Base-by-base conservation (phyloP, 2,888 invertebrate species). In the Dynastes tityus region DNA sequence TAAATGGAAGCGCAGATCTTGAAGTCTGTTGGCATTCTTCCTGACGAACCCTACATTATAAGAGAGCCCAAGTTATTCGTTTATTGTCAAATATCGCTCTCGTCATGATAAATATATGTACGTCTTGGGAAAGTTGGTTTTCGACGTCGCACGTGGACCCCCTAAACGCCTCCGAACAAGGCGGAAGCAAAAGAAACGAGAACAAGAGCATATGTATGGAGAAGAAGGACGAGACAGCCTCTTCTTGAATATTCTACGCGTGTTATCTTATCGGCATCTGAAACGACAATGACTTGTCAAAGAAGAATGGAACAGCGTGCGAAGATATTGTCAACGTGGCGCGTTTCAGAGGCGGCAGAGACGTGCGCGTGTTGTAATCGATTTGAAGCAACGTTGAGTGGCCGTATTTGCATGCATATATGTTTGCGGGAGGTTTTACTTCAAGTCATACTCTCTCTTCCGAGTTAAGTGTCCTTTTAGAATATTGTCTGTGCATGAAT, bases 191-290 rank as follows among this genome's bases (percentile, higher is more conserved):
- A 58, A 32, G 51, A 61, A 58, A 64, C 16, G 63, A 55, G 11
- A 75, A 27, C 64, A 53, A 29, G 61, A 74, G 45, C 13, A 61
- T 29, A 76, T 32, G 76, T 58, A 76, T 61, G 40, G n/a, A 77
- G 55, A 49, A 32, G 58, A 61, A 40, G 40, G 40, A 65, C 40
- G 22, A 61, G 51, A 27, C 68, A 27, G 49, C 51, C 11, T 22
- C 51, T 45, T 3, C 73, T 45, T 61, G 73, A 74, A 74, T 74
- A 74, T 74, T 74, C 73, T 61, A 74, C 73, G 61, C 73, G 58
- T 74, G 73, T 61, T 74, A 74, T 74, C 73, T 74, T 74, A 74
- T 74, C 73, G 61, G 58, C 73, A 74, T 74, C 73, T 74, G 73
- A 74, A 74, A 74, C 45, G 73, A 74, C 73, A 74, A 74, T 74